Evolutionary conservation across 2,797 vertebrate genomes (phyloP), one percentile per base, ranked within the genome.

Genomic region (Onychomys torridus): DNA sequence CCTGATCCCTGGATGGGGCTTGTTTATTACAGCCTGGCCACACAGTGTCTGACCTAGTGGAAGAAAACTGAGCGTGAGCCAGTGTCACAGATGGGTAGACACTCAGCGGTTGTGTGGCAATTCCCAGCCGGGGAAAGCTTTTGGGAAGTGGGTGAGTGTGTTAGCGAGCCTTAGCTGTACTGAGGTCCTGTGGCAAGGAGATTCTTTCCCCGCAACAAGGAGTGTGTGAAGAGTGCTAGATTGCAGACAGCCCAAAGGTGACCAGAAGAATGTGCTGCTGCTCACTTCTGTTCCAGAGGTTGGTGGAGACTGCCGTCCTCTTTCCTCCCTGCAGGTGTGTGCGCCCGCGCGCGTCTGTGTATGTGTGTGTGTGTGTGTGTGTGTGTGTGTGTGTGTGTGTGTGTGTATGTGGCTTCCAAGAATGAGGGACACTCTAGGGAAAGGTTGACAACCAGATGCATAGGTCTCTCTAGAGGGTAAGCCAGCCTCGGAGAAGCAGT

Each of bases 271-370:
- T 4, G 61, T 13, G 19, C 6, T 14, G 32, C 43, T 16, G 19
- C 21, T 85, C 19, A 0, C 0, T 67, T 65, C 52, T 25, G 43
- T n/a, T 52, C 83, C 25, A 25, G 29, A 34, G 7, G 2, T 61
- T 81, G 52, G 5, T 34, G 57, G 55, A 10, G 10, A n/a, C 59
- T 27, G 0, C 5, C 19, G 2, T 63, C 2, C 0, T 6, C 12
- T 49, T 34, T 19, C 9, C 43, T 32, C 43, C 29, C 43, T 77
- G 25, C 43, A 29, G 13, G 43, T 27, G 29, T 57, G 34, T 21
- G 34, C 19, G 34, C 11, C 13, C 9, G 78, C 4, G 17, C 2
- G 29, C 17, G 43, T 32, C 29, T 23, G 13, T 16, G 43, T 17
- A 14, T 17, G 16, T 8, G 65, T 34, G 73, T 29, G 40, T 76